These are phyloP conservation scores for Machimus rusticus DNA, from an alignment of 2,888 invertebrate species.

Conservation along the genomic window DNA sequence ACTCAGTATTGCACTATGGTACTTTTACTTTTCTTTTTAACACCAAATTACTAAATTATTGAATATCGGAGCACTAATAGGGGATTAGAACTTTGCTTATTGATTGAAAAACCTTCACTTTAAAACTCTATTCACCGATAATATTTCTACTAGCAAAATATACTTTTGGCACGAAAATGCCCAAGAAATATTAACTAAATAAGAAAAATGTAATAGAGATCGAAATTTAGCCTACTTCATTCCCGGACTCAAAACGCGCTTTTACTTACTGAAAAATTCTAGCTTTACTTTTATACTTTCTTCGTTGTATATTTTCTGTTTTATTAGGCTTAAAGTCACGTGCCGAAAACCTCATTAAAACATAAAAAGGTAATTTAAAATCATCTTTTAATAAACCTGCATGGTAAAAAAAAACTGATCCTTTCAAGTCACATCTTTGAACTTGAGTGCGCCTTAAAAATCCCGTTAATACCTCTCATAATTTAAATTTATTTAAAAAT, in stretches of 20 bases:
- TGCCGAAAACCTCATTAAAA: neutral
- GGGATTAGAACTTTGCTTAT: too few relatives aligned
- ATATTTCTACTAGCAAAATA: neutral
- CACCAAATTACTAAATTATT: neutral
- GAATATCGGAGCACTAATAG: too few relatives aligned
- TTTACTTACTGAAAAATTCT: neutral
- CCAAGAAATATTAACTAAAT: neutral
- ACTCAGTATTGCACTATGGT: neutral
- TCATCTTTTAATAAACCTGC: neutral
- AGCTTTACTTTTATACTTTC: neutral
- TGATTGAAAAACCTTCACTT: neutral
- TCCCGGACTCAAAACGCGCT: neutral
- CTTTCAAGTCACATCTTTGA: neutral
- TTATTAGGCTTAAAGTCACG: neutral
- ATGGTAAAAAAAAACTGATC: neutral
- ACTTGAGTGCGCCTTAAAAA: neutral
- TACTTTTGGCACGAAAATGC: neutral
- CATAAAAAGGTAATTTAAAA: neutral
- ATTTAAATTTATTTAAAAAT: neutral
- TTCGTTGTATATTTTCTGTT: neutral
- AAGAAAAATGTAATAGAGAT: neutral
- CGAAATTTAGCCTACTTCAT: neutral
- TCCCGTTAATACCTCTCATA: neutral
- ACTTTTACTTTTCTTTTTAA: neutral
- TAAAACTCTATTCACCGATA: neutral